A percentile compares a stretch with the other conserved stretches of the same genome.
Evolutionary conservation across 2,113 vertebrate species (phyloP).

Genomic region (Lepus americanus): DNA sequence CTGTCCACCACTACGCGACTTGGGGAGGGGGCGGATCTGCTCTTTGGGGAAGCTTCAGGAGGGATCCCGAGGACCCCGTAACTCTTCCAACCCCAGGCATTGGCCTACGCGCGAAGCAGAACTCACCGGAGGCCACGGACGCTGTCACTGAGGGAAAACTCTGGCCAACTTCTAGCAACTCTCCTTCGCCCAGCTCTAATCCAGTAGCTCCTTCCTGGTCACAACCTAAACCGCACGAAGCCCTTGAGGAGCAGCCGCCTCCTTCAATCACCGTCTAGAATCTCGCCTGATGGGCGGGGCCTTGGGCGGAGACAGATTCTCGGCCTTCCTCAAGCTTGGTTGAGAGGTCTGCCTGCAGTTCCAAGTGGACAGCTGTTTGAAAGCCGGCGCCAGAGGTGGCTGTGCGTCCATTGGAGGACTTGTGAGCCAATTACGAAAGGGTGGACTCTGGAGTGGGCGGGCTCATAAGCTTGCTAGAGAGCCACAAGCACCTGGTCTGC

Average conservation of each 20-base stretch:
- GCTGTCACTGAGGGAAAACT: not conserved
- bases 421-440: conserved; percentile 64
- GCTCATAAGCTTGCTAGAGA: conserved; percentile 60
- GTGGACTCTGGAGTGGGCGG: conserved; percentile 17
- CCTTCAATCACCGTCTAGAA: conserved; percentile 35
- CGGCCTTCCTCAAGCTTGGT: conserved; percentile 55
- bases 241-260: not conserved
- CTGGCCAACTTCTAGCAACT: not conserved
- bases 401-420: conserved; percentile 80
- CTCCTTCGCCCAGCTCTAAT: not conserved
- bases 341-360: conserved; percentile 54
- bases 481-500: fast-evolving
- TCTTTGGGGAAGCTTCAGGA: not conserved
- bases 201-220: conserved; percentile 66
- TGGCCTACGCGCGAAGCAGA: fast-evolving
- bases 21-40: not conserved
- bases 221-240: not conserved
- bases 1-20: not conserved
- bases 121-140: conserved; percentile 56
- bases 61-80: not conserved
- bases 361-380: conserved; percentile 73
- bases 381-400: conserved; percentile 87
- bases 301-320: not conserved
- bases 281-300: fast-evolving
- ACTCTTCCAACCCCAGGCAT: not conserved